Conservation (phyloP, 30 jellyfish, hydroid and myxozoan genomes). For the Sanderia malayensis region DNA sequence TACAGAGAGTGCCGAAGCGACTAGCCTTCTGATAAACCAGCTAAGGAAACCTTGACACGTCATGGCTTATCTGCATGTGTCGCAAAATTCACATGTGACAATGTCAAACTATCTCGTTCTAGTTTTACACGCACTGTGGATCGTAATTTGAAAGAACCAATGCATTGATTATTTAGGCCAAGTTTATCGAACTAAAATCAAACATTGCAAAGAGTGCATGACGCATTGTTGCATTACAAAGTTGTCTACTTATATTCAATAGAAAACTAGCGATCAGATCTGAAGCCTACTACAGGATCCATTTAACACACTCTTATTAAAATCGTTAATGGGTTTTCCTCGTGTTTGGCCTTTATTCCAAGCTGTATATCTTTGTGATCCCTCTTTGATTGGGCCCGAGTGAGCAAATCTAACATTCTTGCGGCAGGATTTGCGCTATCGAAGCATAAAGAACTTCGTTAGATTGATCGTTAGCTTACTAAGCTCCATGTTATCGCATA, state of each 20-base stretch:
- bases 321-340: slow-evolving; percentile 14
- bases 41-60: too few relatives aligned
- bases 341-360: not conserved
- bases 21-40: too few relatives aligned
- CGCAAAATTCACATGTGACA: too few relatives aligned
- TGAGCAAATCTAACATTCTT: not conserved
- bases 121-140: too few relatives aligned
- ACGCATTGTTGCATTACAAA: slow-evolving; percentile 27
- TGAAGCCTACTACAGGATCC: slow-evolving; percentile 43
- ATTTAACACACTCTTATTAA: slow-evolving; percentile 43
- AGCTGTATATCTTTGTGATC: not conserved
- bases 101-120: too few relatives aligned
- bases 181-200: slow-evolving; percentile 23
- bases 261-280: slow-evolving; percentile 19
- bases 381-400: slow-evolving; percentile 2
- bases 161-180: too few relatives aligned
- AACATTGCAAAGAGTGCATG: slow-evolving; percentile 42
- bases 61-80: too few relatives aligned
- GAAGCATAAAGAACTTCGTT: not conserved
- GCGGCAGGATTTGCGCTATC: not conserved
- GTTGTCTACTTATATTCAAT: slow-evolving; percentile 36
- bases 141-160: too few relatives aligned
- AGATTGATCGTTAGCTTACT: not conserved
- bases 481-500: not conserved
- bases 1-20: too few relatives aligned